A percentile compares a stretch with the other conserved stretches of the same genome.
Conservation (phyloP, 1,140 invertebrate species). For the Cyclargus thomasi region DNA sequence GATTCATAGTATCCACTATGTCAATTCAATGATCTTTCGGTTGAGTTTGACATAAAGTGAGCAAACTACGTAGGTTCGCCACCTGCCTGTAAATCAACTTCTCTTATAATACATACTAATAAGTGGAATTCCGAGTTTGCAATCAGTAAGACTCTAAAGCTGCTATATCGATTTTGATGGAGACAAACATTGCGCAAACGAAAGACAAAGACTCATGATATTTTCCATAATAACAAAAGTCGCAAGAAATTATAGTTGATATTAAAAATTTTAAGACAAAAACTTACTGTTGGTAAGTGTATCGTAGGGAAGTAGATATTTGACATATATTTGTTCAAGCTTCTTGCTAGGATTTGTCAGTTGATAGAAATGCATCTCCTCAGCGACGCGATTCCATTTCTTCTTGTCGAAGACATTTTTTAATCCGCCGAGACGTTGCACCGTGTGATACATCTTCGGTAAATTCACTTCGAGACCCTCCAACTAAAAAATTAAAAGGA, state of each 20-base stretch:
- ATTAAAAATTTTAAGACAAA: constrained; percentile 14
- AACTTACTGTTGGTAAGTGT: constrained; percentile 83
- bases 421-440: constrained; percentile 90
- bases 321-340: constrained; percentile 94
- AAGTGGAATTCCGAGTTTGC: no score
- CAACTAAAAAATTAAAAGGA: constrained; percentile 24
- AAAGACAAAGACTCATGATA: no score
- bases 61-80: no score
- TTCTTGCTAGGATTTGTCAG: constrained; percentile 87
- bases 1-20: no score
- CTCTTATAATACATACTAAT: no score
- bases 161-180: no score
- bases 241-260: not conserved
- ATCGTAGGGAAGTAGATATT: constrained; percentile 94
- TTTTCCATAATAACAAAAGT: no score
- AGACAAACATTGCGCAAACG: no score
- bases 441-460: constrained; percentile 88
- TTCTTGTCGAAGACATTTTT: constrained; percentile 94
- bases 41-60: no score
- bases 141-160: no score
- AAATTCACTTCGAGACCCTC: constrained; percentile 94
- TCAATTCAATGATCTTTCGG: no score
- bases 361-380: constrained; percentile 90
- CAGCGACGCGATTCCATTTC: constrained; percentile 92
- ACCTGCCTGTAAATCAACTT: no score